Evolutionary conservation across 2,888 invertebrate genomes (phyloP), one percentile per base, ranked within the genome.

Genomic region (Apocheima hispidaria): DNA sequence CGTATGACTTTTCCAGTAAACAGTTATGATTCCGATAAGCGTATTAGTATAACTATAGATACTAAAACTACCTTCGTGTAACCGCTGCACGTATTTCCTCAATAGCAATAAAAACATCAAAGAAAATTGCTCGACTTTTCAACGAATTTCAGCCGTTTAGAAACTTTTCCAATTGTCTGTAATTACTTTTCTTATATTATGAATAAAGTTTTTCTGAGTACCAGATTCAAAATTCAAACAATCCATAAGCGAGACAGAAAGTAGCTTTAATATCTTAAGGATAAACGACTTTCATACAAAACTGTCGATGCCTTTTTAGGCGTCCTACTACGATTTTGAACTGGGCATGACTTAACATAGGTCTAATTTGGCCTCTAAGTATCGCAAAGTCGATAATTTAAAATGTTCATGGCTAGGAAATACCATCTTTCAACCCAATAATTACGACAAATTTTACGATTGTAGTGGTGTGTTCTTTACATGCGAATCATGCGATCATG

Each of bases 1-100:
- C 49, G 65, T 68, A 75, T 69, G 68, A 75, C 71, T 83, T 84
- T 79, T 81, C 74, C 72, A 75, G 35, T 33, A 28, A 38, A 59
- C 54, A 63, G 44, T 41, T 49, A 60, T 52, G 10, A 61, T 63
- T 60, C 61, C 61, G 56, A 60, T 65, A 57, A 52, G 40, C 36
- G 48, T 21, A 58, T 43, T 50, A 43, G 12, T 49, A 49, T 51
- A 26, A 46, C 30, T 30, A 38, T 16, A 30, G n/a, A n/a, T n/a
- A n/a, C n/a, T n/a, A n/a, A n/a, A n/a, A n/a, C n/a, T 16, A 21
- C 14, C 9, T 41, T 50, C 56, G 49, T 56, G 30, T 23, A 33
- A 44, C 35, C 36, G 28, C 16, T 49, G 53, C 60, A 60, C 53
- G 60, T 52, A 60, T 60, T 60, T 60, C 60, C 60, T 60, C 26